Evolutionary conservation across 2,888 invertebrate genomes (phyloP).

Genomic region (Brachyopa scutellaris): DNA sequence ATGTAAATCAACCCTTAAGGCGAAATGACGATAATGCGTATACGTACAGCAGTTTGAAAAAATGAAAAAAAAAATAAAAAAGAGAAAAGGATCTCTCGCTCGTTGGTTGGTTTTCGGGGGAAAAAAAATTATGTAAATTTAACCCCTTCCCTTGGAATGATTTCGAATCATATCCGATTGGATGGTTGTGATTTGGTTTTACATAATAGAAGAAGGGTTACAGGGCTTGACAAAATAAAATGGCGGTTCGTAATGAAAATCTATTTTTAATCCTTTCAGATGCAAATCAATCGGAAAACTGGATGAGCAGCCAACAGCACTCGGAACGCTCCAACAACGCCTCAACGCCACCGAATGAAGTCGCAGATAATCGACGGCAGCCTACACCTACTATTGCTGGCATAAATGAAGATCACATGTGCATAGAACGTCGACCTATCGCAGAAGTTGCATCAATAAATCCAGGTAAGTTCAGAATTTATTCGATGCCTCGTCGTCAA

Average conservation of each 20-base stretch:
- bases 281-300: constrained; percentile 23
- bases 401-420: constrained; percentile 35
- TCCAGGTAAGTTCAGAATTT: constrained; percentile 38
- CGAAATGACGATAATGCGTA: constrained; percentile 27
- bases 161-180: constrained; percentile 50
- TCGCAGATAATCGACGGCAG: constrained; percentile 6
- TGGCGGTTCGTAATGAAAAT: constrained; percentile 7
- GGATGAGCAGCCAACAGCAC: constrained; percentile 30
- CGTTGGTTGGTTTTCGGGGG: constrained; percentile 31
- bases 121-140: constrained; percentile 73
- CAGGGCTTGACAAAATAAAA: constrained; percentile 50
- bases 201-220: constrained; percentile 42
- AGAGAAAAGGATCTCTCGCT: constrained; percentile 14
- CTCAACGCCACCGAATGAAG: not conserved
- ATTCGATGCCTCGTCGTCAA: constrained; percentile 23
- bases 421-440: constrained; percentile 24
- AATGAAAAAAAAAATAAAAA: constrained; percentile 6
- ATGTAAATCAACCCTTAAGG: constrained; percentile 74
- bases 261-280: constrained; percentile 35
- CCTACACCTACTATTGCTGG: constrained; percentile 22
- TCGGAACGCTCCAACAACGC: not conserved
- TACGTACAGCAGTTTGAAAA: constrained; percentile 30
- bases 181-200: constrained; percentile 50
- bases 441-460: constrained; percentile 14
- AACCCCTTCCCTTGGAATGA: constrained; percentile 61